Evolutionary conservation across 2,797 vertebrate genomes (phyloP), one percentile per base, ranked within the genome.

Genomic region (Gastrophryne carolinensis): DNA sequence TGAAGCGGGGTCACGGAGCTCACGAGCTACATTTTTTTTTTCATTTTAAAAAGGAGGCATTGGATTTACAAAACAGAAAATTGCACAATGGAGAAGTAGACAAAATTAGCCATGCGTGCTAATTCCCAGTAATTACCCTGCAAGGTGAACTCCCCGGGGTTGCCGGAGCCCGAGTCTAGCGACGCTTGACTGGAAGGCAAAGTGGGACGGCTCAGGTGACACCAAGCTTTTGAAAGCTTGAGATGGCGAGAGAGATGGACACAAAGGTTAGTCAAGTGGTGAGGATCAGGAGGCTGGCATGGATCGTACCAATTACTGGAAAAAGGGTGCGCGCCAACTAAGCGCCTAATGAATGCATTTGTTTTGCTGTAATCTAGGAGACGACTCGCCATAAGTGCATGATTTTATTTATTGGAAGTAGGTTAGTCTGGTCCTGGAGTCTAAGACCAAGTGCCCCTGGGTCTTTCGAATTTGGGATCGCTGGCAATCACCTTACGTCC

Each of bases 71-170:
- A 87, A 54, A 87, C 80, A 88, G 83, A 85, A 87, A 84, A 79
- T 85, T 86, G 86, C 88, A 89, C 83, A 88, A 83, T 87, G 84
- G 89, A 91, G 83, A 89, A 90, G 90, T 89, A 89, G 88, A 89
- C 75, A 87, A 89, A 90, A 86, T 87, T 82, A 89, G 88, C 83
- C 84, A 88, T 88, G 89, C 89, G 88, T 90, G 89, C 90, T 91
- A 92, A 94, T 90, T 93, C 89, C 84, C 84, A 83, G 87, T 93
- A 93, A 95, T 94, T 93, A 95, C 86, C 91, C 94, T 91, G 92
- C 90, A 89, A 91, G 90, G 88, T 79, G 88, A 94, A 86, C 88
- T 93, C 89, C 83, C 78, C 26, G 78, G 86, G 90, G 91, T 90
- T 85, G 85, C 81, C 80, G 79, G 88, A 90, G 89, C 89, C 89